phyloP scores from a whole-genome alignment of 2,797 vertebrate genomes.

The Scarus forsteni region DNA sequence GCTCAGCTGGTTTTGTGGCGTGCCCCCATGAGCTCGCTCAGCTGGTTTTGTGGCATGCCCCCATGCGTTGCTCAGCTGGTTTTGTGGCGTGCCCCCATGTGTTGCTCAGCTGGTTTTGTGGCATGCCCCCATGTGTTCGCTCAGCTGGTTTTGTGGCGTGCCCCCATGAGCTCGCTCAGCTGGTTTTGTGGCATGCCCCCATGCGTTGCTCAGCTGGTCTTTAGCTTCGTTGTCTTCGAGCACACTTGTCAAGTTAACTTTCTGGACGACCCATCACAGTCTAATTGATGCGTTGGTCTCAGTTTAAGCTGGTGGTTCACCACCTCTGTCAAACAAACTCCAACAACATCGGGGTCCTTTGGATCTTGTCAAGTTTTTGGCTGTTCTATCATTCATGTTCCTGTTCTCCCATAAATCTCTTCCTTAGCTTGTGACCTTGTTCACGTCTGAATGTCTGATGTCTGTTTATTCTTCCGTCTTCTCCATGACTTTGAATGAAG shows the following conservation, averaged over 20 bases:
- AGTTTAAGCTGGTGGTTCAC: constrained; percentile 37
- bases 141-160: constrained; percentile 64
- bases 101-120: constrained; percentile 64
- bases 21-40: constrained; percentile 39
- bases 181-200: constrained; percentile 14
- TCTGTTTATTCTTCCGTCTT: background rate
- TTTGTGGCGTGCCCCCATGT: constrained; percentile 11
- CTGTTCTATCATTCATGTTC: too few species aligned
- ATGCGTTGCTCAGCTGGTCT: constrained; percentile 63
- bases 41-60: too few species aligned
- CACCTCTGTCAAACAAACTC: constrained; percentile 36
- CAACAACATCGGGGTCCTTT: constrained; percentile 27
- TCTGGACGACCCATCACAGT: constrained; percentile 40
- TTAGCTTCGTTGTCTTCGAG: constrained; percentile 66
- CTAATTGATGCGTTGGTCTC: constrained; percentile 40
- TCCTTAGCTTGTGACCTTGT: background rate
- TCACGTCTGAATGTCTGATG: too few species aligned
- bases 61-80: too few species aligned
- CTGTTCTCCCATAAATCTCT: background rate
- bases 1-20: constrained; percentile 15
- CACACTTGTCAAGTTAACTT: constrained; percentile 47
- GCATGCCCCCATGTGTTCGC: constrained; percentile 3
- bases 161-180: too few species aligned
- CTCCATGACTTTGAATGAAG: background rate
- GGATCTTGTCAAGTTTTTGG: background rate